These are phyloP conservation scores for Trissonchulus latispiculum DNA, from an alignment of 2,888 invertebrate genomes.

Conservation along the genomic window DNA sequence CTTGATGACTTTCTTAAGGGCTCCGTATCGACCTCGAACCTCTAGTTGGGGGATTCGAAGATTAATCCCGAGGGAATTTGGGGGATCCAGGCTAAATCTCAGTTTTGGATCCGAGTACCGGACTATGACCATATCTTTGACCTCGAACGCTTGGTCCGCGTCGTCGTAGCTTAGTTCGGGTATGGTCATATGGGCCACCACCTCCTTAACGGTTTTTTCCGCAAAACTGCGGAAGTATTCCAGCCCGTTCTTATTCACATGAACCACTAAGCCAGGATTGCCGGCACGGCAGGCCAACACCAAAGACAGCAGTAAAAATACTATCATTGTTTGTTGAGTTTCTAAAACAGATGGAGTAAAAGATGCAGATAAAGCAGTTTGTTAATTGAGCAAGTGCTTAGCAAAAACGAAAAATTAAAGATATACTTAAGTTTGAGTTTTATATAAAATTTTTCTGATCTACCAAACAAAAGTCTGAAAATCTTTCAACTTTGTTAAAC, in stretches of 20 bases:
- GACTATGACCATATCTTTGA: background rate
- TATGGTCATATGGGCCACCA: background rate
- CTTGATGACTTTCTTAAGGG: background rate
- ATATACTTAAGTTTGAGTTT: too few species aligned
- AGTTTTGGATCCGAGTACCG: conserved; percentile 1
- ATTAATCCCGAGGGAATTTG: background rate
- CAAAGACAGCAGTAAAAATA: too few species aligned
- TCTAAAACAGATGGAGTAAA: too few species aligned
- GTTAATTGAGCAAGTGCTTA: too few species aligned
- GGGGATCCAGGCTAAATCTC: background rate
- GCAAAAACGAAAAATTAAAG: too few species aligned
- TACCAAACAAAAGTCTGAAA: too few species aligned
- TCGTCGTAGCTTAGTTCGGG: background rate
- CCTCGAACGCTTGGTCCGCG: background rate
- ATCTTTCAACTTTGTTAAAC: too few species aligned
- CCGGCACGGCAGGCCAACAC: too few species aligned
- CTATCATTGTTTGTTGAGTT: too few species aligned
- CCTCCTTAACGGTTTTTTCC: background rate
- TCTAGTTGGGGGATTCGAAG: background rate
- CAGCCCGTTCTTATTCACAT: background rate
- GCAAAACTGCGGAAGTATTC: background rate
- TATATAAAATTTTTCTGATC: too few species aligned
- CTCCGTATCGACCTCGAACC: background rate
- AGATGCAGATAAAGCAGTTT: too few species aligned
- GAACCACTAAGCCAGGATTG: too few species aligned